Base-by-base conservation (phyloP, 2,888 invertebrate species). In the Heliconius aoede region DNA sequence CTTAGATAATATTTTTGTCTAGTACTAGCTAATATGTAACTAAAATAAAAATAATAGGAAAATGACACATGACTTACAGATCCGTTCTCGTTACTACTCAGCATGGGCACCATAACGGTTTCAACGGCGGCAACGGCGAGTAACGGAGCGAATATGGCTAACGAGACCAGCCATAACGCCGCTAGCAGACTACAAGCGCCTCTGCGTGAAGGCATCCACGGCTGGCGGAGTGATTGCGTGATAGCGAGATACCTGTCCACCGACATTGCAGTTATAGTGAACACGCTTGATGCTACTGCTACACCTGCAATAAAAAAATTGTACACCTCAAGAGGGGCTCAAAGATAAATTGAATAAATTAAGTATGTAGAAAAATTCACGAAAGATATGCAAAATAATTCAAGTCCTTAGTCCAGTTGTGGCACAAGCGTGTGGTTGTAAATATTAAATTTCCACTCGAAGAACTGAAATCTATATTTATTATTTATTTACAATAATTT, bases 231-330 rank as follows among this genome's bases (percentile, higher is more conserved):
- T 0, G 97, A 97, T 85, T 96, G 96, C 40, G 96, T 95, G 85
- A 97, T 97, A 73, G 97, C 97, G 75, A 96, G 87, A 83, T 96
- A 97, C 73, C 97, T 95, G 88, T 97, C 97, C 76, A 97, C 95
- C 8, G 97, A 97, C 96, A 97, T 97, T 0, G 96, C 96, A 1
- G 96, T 96, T 83, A 97, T 97, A 0, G 97, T 97, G 87, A 97
- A 97, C 72, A 97, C 96, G 84, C 97, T 97, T 1, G 97, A 96
- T 0, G 97, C 96, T 4, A 97, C 97, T n/a, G 97, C 96, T 36
- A 97, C 96, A 74, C 97, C 97, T 97, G 91, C 15, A 76, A 78
- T 18, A 46, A 46, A 11, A 36, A 36, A 36, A n/a, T n/a, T n/a
- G n/a, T n/a, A n/a, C n/a, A n/a, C n/a, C n/a, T n/a, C n/a, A n/a